These are phyloP conservation scores for Calephelis virginiensis DNA, from an alignment of 1,140 invertebrate species.

Conservation along the genomic window DNA sequence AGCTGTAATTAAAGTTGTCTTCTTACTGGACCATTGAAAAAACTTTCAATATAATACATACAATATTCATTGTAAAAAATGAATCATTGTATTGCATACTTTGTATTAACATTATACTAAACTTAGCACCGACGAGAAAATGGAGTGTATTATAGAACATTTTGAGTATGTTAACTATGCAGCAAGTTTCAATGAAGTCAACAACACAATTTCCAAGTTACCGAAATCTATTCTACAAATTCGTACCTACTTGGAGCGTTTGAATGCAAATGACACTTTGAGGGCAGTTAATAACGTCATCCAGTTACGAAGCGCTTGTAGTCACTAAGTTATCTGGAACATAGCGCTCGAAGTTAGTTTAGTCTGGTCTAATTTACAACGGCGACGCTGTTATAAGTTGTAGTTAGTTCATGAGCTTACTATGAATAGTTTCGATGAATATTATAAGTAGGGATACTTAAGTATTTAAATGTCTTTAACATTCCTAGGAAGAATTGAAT, in stretches of 20 bases:
- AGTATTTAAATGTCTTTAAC: too few relatives aligned
- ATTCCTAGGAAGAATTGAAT: too few relatives aligned
- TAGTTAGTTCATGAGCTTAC: not conserved
- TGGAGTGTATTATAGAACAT: too few relatives aligned
- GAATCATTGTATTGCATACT: too few relatives aligned
- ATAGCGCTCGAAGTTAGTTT: constrained; percentile 3
- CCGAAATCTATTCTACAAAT: constrained; percentile 13
- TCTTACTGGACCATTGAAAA: too few relatives aligned
- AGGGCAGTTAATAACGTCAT: constrained; percentile 14
- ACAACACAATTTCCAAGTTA: constrained; percentile 6
- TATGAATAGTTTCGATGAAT: not conserved
- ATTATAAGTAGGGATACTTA: not conserved
- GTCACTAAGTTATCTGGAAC: constrained; percentile 13
- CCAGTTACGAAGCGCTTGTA: constrained; percentile 10
- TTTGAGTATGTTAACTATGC: not conserved
- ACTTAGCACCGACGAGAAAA: too few relatives aligned
- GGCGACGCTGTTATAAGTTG: constrained; percentile 1
- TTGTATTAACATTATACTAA: too few relatives aligned
- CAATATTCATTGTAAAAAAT: too few relatives aligned
- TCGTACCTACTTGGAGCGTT: constrained; percentile 10
- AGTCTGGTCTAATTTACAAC: constrained; percentile 12
- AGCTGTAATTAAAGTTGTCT: too few relatives aligned
- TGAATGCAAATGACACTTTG: constrained; percentile 15
- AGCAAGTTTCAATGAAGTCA: not conserved
- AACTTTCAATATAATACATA: too few relatives aligned